Conservation (phyloP, 2,113 vertebrate species). For the Campylomormyrus tamandua region DNA sequence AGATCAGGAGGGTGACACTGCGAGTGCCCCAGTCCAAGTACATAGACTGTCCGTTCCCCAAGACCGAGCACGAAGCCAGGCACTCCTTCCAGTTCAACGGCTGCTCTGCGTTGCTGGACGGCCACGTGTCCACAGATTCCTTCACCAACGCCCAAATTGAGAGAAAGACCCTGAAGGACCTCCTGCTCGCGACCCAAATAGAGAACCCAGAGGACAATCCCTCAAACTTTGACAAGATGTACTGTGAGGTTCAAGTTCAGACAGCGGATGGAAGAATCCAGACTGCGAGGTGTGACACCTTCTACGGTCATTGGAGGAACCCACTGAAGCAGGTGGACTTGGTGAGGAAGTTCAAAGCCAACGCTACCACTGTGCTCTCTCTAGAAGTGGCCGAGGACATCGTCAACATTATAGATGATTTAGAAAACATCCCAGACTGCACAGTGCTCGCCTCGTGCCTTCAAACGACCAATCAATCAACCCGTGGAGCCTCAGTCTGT, state of each 20-base stretch:
- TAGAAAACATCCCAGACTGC: conserved; percentile 69
- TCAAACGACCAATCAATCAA: conserved; percentile 43
- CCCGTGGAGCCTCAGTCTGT: not conserved
- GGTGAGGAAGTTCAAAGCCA: conserved; percentile 70
- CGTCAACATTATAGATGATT: conserved; percentile 53
- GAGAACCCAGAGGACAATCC: conserved; percentile 70
- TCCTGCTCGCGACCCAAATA: conserved; percentile 67
- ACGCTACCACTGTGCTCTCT: conserved; percentile 54
- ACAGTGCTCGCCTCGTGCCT: conserved; percentile 58
- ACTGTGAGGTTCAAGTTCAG: conserved; percentile 62
- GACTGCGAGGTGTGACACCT: conserved; percentile 60
- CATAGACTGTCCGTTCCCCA: conserved; percentile 69
- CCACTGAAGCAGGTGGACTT: conserved; percentile 73
- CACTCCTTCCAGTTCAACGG: conserved; percentile 89
- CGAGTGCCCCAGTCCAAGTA: conserved; percentile 74
- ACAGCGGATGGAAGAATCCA: conserved; percentile 41
- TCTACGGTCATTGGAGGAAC: conserved; percentile 90
- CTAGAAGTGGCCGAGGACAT: conserved; percentile 60
- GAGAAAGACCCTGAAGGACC: conserved; percentile 52
- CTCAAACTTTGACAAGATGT: conserved; percentile 80
- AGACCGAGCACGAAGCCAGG: conserved; percentile 78
- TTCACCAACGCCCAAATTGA: conserved; percentile 53
- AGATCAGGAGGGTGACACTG: conserved; percentile 62
- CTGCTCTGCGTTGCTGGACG: conserved; percentile 71
- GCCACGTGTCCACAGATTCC: conserved; percentile 58